Conservation (phyloP, 2,797 vertebrate species). For the Hyperoplus lanceolatus region DNA sequence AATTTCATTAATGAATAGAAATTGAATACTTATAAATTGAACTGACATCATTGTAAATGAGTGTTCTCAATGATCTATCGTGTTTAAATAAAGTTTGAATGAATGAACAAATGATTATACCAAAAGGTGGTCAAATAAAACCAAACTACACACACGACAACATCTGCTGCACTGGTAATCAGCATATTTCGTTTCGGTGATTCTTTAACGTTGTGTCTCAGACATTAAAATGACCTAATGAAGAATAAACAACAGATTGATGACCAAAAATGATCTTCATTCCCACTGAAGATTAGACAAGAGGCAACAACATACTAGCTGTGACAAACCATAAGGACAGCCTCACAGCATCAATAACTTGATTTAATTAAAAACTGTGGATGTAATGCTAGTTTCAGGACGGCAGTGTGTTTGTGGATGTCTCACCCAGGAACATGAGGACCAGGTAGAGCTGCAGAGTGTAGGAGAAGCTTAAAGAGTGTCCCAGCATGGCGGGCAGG, state of each 20-base stretch:
- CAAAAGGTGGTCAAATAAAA: too few relatives aligned
- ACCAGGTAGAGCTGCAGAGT: constrained; percentile 91
- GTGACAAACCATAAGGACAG: too few relatives aligned
- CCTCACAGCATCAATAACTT: too few relatives aligned
- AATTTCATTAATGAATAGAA: too few relatives aligned
- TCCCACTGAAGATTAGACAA: not conserved
- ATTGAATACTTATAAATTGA: too few relatives aligned
- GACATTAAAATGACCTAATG: not conserved
- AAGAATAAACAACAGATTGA: not conserved
- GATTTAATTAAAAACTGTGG: not conserved
- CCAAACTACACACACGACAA: not conserved
- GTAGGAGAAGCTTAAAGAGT: constrained; percentile 91
- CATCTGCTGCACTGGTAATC: not conserved
- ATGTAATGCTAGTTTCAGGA: not conserved
- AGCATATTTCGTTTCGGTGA: not conserved
- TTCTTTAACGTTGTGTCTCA: not conserved
- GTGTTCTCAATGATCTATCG: too few relatives aligned
- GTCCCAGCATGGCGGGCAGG: constrained; percentile 86
- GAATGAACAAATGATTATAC: too few relatives aligned
- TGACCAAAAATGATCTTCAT: not conserved
- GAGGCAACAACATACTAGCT: not conserved
- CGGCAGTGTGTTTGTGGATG: not conserved
- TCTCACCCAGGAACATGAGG: constrained; percentile 92
- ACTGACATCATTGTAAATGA: too few relatives aligned
- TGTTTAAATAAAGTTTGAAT: too few relatives aligned